Conservation (phyloP, 1,140 invertebrate genomes). For the Zaprionus tsacasi region DNA sequence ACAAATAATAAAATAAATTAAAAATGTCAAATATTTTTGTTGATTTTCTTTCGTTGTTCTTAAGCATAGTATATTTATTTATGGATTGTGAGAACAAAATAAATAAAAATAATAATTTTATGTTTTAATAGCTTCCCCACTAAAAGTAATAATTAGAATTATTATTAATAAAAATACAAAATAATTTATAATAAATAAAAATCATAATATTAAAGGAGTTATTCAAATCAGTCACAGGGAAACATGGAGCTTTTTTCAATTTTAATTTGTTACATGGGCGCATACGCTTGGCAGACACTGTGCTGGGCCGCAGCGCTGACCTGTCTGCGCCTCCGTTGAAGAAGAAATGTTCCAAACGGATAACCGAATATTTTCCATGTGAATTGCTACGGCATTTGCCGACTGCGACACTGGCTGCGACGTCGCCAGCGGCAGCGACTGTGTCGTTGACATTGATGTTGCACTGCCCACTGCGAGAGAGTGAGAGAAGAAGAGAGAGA, state of each 20-base stretch:
- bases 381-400: slow-evolving; percentile 46
- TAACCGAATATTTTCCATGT: slow-evolving; percentile 74
- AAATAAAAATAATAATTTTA: too few species aligned
- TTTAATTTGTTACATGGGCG: not conserved
- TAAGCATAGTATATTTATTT: too few species aligned
- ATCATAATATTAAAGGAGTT: too few species aligned
- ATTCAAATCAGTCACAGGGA: not conserved
- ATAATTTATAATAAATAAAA: too few species aligned
- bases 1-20: too few species aligned
- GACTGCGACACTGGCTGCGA: slow-evolving; percentile 18
- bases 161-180: too few species aligned
- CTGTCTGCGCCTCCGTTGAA: slow-evolving; percentile 45
- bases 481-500: not conserved
- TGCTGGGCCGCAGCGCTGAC: slow-evolving; percentile 38
- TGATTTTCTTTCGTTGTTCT: too few species aligned
- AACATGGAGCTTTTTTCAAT: not conserved
- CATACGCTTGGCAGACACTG: slow-evolving; percentile 22
- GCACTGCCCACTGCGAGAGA: not conserved
- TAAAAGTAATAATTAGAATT: too few species aligned
- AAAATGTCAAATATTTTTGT: too few species aligned
- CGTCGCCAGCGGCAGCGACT: slow-evolving; percentile 10
- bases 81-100: too few species aligned
- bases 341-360: slow-evolving; percentile 37
- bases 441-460: slow-evolving; percentile 26
- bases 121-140: too few species aligned